Evolutionary conservation across 2,113 vertebrate genomes (phyloP).

Genomic region (Ariopsis seemanni): DNA sequence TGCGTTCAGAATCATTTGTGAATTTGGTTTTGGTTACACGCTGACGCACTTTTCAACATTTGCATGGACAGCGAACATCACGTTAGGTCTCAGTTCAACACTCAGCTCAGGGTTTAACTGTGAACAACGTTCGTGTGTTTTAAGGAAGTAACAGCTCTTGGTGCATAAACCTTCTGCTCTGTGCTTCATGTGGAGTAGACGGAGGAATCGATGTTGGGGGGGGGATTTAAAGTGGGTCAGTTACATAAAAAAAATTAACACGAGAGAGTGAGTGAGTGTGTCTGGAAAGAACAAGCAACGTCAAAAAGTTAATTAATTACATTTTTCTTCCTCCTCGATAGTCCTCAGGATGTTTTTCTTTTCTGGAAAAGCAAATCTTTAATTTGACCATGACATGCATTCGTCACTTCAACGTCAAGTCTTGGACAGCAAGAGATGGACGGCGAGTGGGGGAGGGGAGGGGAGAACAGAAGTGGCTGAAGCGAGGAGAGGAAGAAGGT

Average conservation of each 20-base stretch:
- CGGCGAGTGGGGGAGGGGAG: conserved; percentile 25
- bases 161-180: not conserved
- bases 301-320: not conserved
- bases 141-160: not conserved
- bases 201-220: conserved; percentile 63
- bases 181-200: conserved; percentile 11
- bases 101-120: not conserved
- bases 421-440: conserved; percentile 18
- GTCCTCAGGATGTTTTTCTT: not conserved
- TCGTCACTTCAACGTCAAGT: not conserved
- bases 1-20: not conserved
- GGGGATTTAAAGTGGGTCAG: conserved; percentile 71
- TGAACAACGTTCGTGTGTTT: not conserved
- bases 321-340: not conserved
- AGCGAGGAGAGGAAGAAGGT: conserved; percentile 31
- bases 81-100: not conserved
- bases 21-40: not conserved
- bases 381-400: not conserved
- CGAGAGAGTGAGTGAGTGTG: not conserved
- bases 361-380: not conserved
- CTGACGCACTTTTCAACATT: not conserved
- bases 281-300: not conserved
- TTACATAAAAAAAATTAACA: conserved; percentile 54
- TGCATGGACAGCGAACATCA: not conserved
- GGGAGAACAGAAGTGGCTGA: conserved; percentile 52